Evolutionary conservation across 2,113 vertebrate genomes (phyloP).

Genomic region (Callochromis pleurospilus): DNA sequence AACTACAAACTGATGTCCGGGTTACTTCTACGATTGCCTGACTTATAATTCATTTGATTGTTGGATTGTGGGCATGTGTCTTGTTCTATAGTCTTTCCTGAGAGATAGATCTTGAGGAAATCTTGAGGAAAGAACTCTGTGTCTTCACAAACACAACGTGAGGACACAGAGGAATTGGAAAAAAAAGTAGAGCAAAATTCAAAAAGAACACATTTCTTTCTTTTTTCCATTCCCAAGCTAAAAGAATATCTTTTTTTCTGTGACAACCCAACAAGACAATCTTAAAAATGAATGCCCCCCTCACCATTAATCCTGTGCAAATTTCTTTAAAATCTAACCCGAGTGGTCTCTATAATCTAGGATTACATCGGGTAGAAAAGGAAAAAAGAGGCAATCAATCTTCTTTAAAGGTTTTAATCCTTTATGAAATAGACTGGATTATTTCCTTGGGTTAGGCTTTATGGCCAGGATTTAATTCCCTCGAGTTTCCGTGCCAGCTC

Average conservation of each 20-base stretch:
- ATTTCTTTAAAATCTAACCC: conserved; percentile 67
- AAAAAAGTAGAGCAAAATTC: neutral
- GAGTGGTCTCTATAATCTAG: conserved; percentile 68
- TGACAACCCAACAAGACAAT: conserved; percentile 32
- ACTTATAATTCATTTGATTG: neutral
- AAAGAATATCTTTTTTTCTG: conserved; percentile 9
- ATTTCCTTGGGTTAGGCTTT: conserved; percentile 69
- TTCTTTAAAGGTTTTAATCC: conserved; percentile 76
- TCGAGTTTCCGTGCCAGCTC: conserved; percentile 44
- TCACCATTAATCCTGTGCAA: conserved; percentile 48
- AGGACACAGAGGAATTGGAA: neutral
- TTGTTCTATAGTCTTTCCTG: neutral
- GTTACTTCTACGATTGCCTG: neutral
- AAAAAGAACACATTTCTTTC: neutral
- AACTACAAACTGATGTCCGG: neutral
- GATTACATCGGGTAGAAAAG: conserved; percentile 67
- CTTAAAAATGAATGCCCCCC: conserved; percentile 23
- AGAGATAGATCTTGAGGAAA: neutral
- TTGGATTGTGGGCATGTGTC: neutral
- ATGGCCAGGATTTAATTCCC: conserved; percentile 68
- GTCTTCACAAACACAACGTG: neutral
- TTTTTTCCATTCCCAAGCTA: neutral
- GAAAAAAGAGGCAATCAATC: conserved; percentile 71
- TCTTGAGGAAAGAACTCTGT: neutral
- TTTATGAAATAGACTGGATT: conserved; percentile 77